These are phyloP conservation scores for Thecocarcelia acutangulata DNA, from an alignment of 2,888 invertebrate genomes.

Conservation along the genomic window DNA sequence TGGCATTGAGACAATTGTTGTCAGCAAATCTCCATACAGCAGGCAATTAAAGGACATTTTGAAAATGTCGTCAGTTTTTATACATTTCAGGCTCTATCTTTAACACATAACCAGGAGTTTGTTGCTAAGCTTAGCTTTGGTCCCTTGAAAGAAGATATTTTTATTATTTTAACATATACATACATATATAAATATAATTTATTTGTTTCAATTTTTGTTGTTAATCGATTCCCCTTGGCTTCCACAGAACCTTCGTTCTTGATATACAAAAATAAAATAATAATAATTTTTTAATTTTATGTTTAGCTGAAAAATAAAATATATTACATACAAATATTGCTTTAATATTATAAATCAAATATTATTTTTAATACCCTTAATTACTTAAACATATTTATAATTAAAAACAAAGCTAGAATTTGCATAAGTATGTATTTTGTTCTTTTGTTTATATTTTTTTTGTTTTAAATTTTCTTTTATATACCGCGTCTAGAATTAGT, in stretches of 20 bases:
- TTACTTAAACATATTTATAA: constrained; percentile 58
- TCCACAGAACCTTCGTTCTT: constrained; percentile 67
- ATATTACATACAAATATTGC: constrained; percentile 51
- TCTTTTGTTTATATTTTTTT: constrained; percentile 45
- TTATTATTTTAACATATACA: constrained; percentile 47
- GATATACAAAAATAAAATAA: constrained; percentile 41
- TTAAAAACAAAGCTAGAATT: constrained; percentile 17
- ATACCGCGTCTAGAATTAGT: constrained; percentile 38
- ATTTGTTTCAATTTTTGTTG: constrained; percentile 56
- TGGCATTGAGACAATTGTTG: constrained; percentile 6
- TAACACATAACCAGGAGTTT: constrained; percentile 20
- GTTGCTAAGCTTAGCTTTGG: constrained; percentile 62
- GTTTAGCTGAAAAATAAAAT: constrained; percentile 55
- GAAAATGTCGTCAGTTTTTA: constrained; percentile 15
- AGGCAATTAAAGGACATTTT: constrained; percentile 12
- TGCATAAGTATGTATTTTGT: constrained; percentile 31
- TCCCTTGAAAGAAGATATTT: constrained; percentile 30
- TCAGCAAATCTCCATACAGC: neutral
- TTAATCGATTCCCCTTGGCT: constrained; percentile 64
- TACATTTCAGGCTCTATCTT: neutral
- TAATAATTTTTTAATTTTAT: constrained; percentile 25
- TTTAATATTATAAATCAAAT: constrained; percentile 59
- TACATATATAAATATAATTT: constrained; percentile 52
- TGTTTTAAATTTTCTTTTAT: constrained; percentile 44
- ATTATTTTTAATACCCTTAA: constrained; percentile 39